Evolutionary conservation across 2,888 invertebrate species (phyloP).

Genomic region (Zeuzera pyrina): DNA sequence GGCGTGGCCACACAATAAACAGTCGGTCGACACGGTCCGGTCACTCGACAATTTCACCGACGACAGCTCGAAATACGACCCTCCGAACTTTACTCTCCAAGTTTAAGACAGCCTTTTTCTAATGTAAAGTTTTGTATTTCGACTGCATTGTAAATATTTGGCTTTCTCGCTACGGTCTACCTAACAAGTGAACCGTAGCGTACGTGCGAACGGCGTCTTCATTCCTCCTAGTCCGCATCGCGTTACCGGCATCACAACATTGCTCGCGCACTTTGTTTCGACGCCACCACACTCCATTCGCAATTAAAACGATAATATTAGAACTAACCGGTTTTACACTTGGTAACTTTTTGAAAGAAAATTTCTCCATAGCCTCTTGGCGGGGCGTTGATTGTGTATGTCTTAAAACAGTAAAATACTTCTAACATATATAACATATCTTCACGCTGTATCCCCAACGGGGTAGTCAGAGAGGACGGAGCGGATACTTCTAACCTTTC

Average conservation of each 20-base stretch:
- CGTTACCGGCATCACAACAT: slow-evolving; percentile 46
- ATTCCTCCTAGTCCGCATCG: slow-evolving; percentile 32
- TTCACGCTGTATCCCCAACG: too few relatives aligned
- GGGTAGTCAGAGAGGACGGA: too few relatives aligned
- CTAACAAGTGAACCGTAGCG: slow-evolving; percentile 51
- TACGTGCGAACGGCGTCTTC: slow-evolving; percentile 34
- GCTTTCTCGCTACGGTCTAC: slow-evolving; percentile 50
- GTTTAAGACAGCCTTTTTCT: slow-evolving; percentile 51
- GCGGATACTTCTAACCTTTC: too few relatives aligned
- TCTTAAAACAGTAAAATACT: too few relatives aligned
- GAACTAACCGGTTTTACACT: slow-evolving; percentile 34
- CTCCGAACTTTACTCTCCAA: slow-evolving; percentile 30
- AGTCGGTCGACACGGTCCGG: slow-evolving; percentile 28
- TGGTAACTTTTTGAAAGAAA: slow-evolving; percentile 1
- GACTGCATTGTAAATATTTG: slow-evolving; percentile 56
- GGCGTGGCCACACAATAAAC: slow-evolving; percentile 49
- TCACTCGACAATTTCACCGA: slow-evolving; percentile 45
- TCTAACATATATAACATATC: too few relatives aligned
- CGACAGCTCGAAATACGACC: slow-evolving; percentile 45
- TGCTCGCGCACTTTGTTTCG: slow-evolving; percentile 15
- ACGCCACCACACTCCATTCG: slow-evolving; percentile 35
- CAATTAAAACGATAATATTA: slow-evolving; percentile 62
- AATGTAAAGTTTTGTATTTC: slow-evolving; percentile 55
- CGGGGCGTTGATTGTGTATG: too few relatives aligned
- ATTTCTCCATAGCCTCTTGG: too few relatives aligned